Evolutionary conservation across 2,888 invertebrate species (phyloP).

Genomic region (Melanophora roralis): DNA sequence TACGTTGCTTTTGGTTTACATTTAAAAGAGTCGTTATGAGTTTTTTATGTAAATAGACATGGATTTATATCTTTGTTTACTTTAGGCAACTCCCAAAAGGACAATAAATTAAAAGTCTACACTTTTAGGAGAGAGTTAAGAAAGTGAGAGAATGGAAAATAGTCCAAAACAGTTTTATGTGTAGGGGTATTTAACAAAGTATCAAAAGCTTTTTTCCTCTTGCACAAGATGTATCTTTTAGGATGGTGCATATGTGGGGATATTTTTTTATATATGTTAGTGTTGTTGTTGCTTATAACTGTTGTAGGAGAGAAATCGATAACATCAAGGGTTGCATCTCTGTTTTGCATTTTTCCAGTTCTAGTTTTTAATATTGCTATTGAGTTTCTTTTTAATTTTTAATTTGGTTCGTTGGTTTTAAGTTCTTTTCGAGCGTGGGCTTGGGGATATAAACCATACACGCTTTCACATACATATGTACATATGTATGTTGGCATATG

Average conservation of each 20-base stretch:
- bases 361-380: conserved; percentile 9
- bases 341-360: conserved; percentile 45
- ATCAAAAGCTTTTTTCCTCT: conserved; percentile 29
- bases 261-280: too few species aligned
- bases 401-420: conserved; percentile 43
- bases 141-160: not conserved
- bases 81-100: conserved; percentile 61
- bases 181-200: conserved; percentile 26
- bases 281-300: conserved; percentile 4
- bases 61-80: conserved; percentile 47
- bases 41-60: conserved; percentile 11
- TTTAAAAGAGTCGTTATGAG: conserved; percentile 25
- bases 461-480: not conserved
- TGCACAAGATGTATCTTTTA: conserved; percentile 8
- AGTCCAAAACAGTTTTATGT: not conserved
- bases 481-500: not conserved
- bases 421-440: conserved; percentile 15
- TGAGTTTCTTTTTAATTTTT: not conserved
- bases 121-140: conserved; percentile 13
- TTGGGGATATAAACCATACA: too few species aligned
- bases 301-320: conserved; percentile 61
- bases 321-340: conserved; percentile 61
- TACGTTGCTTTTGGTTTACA: not conserved
- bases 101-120: conserved; percentile 51
- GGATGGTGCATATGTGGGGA: conserved; percentile 22